Conservation (phyloP, 1,140 invertebrate genomes). For the Linepithema humile region DNA sequence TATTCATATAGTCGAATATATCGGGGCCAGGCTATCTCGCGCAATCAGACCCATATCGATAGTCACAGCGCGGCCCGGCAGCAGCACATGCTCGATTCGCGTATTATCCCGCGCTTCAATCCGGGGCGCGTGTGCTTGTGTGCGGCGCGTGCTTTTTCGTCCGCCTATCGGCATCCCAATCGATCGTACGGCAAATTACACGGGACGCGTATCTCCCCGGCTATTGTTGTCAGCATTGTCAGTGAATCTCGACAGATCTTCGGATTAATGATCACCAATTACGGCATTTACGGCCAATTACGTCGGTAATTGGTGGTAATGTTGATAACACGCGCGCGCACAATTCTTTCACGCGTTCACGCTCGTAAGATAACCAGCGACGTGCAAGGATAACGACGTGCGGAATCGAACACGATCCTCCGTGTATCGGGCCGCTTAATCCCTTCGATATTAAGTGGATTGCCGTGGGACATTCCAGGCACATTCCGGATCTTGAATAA, state of each 20-base stretch:
- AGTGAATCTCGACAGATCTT: slow-evolving; percentile 56
- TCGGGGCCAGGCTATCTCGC: slow-evolving; percentile 42
- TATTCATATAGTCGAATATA: slow-evolving; percentile 46
- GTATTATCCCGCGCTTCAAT: slow-evolving; percentile 46
- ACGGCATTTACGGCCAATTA: slow-evolving; percentile 45
- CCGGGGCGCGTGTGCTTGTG: neutral
- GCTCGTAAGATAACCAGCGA: neutral
- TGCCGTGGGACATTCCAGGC: neutral
- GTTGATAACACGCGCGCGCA: slow-evolving; percentile 13
- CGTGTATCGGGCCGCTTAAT: neutral
- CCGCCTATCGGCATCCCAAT: slow-evolving; percentile 39
- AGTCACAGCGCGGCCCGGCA: neutral
- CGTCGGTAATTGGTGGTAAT: slow-evolving; percentile 32
- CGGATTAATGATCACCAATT: slow-evolving; percentile 53
- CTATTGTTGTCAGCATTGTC: slow-evolving; percentile 53
- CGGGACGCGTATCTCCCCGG: slow-evolving; percentile 30
- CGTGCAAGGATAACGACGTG: neutral
- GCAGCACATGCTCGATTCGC: slow-evolving; percentile 49
- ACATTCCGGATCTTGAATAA: neutral
- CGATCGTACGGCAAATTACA: slow-evolving; percentile 52
- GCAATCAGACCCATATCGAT: slow-evolving; percentile 55
- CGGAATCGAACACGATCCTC: neutral
- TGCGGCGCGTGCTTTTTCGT: slow-evolving; percentile 31
- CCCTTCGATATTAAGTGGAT: neutral
- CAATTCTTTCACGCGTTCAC: slow-evolving; percentile 17